Base-by-base conservation (phyloP, 2,888 invertebrate species). In the Idaea biselata region DNA sequence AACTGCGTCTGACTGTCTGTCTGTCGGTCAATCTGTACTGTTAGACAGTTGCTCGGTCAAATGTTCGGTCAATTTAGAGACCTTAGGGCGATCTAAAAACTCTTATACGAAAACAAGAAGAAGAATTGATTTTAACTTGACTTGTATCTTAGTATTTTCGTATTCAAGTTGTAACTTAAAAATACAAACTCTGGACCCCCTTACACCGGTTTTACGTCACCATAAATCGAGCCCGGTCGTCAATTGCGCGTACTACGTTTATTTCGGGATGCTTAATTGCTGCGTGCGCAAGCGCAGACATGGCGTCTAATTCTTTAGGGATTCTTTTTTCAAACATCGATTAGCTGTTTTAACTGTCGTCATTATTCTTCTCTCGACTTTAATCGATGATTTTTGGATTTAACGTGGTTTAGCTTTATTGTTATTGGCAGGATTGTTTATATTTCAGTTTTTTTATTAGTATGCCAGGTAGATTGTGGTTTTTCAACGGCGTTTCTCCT, bases 251-350 rank as follows among this genome's bases (percentile, higher is more conserved):
- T 79, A 80, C 77, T 78, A 79, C 74, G 76, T 83, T 80, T 89
- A 90, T 90, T 89, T 89, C 77, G 77, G 89, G 84, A 82, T 74
- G 80, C 87, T 88, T 89, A 89, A 90, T 89, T 88, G 83, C 86
- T 73, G 3, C 25, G 63, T 77, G 83, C 81, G 81, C 84, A 79
- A 78, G 84, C 86, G 84, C 83, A 79, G 69, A 68, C 71, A 66
- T 17, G 68, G 64, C 68, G 68, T 68, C 68, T 18, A 70, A 68
- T 69, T 71, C 67, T 71, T 69, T 68, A 69, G 76, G 79, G 74
- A 78, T 76, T 80, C 78, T 79, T 71, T 71, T 71, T 71, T 67
- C 69, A 67, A 71, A 71, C 65, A 65, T 67, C 71, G 71, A 71
- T 71, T 71, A 71, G 69, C 63, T 66, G 68, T 71, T 71, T 44